Evolutionary conservation across 37 sponge, comb jelly and placozoan genomes (phyloP), one percentile per base, ranked within the genome.

Genomic region (Dysidea cf. avara): DNA sequence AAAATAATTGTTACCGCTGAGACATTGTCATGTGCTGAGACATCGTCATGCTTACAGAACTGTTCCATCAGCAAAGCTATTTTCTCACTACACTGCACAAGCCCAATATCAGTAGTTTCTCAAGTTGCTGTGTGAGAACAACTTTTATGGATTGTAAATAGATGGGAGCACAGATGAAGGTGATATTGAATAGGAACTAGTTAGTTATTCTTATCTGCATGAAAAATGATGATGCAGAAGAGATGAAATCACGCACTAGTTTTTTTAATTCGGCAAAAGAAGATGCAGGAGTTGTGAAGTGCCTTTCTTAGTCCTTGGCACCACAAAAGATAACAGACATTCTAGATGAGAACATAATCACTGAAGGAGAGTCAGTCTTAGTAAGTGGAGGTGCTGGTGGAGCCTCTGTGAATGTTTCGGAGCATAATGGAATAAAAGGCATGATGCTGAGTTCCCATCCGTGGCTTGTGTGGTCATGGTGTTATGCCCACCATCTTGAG

Each of bases 401-500:
- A 7, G 56, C 56, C 56, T 54, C 56, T 2, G 6, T 54, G 3
- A 54, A 54, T 54, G 56, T 68, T 28, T 29, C 35, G 46, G 69
- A 68, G 69, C 69, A 46, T 52, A 72, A 35, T 33, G 51, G 69
- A 29, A 11, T 68, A 52, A 68, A 48, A 32, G n/a, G n/a, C n/a
- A n/a, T n/a, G n/a, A n/a, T n/a, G n/a, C n/a, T n/a, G n/a, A n/a
- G n/a, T n/a, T n/a, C n/a, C n/a, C n/a, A n/a, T n/a, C n/a, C n/a
- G n/a, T n/a, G n/a, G n/a, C n/a, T n/a, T n/a, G n/a, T n/a, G n/a
- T n/a, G n/a, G n/a, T n/a, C n/a, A n/a, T n/a, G n/a, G n/a, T n/a
- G n/a, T n/a, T n/a, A n/a, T n/a, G n/a, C n/a, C n/a, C n/a, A n/a
- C n/a, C n/a, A n/a, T n/a, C n/a, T n/a, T n/a, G n/a, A n/a, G n/a